Percentiles rank a stretch among this genome's conserved stretches.
phyloP scores from a whole-genome alignment of 2,113 vertebrate genomes.

The Danionella cerebrum region DNA sequence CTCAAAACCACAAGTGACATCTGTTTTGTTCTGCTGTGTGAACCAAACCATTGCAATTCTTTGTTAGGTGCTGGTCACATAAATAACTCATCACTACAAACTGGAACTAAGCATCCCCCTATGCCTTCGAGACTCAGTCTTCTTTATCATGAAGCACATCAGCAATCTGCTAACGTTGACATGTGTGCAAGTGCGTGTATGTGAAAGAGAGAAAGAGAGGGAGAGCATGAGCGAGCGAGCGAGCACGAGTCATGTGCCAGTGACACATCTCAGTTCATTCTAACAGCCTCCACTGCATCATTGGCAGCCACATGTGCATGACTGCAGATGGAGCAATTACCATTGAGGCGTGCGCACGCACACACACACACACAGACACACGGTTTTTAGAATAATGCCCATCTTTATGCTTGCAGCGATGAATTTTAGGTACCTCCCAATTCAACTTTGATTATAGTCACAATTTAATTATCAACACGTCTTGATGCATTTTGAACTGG shows the following conservation, averaged over 20 bases:
- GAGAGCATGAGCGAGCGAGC: slow-evolving; percentile 8
- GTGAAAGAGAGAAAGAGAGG: slow-evolving; percentile 2
- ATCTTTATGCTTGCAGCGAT: too few species aligned
- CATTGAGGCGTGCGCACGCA: slow-evolving; percentile 1
- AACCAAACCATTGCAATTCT: not conserved
- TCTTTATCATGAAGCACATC: slow-evolving; percentile 5
- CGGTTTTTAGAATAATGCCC: too few species aligned
- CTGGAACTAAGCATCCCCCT: not conserved
- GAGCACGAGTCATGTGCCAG: slow-evolving; percentile 40
- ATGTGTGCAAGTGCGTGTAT: too few species aligned
- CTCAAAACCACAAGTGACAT: not conserved
- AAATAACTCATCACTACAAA: not conserved
- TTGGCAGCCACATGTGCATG: slow-evolving; percentile 13
- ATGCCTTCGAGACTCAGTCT: not conserved
- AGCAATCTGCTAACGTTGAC: slow-evolving; percentile 2
- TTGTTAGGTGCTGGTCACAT: not conserved
- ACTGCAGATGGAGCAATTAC: slow-evolving; percentile 32
- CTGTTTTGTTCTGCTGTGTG: not conserved
- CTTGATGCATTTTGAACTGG: too few species aligned
- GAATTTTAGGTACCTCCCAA: too few species aligned
- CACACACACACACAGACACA: not conserved
- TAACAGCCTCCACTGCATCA: slow-evolving; percentile 25
- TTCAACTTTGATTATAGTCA: too few species aligned
- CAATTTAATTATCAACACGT: too few species aligned
- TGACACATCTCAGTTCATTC: slow-evolving; percentile 39